Base-by-base conservation (phyloP, 37 sponge, comb jelly and placozoan genomes). In the Beroe forskalii region DNA sequence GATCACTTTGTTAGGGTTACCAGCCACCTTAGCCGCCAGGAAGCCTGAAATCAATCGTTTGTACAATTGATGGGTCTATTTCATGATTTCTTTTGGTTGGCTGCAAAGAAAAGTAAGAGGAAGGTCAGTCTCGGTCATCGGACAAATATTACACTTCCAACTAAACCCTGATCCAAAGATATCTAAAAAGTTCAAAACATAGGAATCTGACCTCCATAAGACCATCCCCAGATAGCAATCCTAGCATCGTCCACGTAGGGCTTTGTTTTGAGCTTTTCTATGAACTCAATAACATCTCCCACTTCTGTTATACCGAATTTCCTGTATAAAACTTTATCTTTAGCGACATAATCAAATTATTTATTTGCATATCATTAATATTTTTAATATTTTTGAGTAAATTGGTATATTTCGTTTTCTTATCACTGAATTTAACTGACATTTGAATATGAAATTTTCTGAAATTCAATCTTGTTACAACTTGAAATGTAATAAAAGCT, bases 201-300 rank as follows among this genome's bases (percentile, higher is more conserved):
- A n/a, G n/a, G 12, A 48, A 6, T 48, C 55, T 4, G 40, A 80
- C 86, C 86, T 44, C 86, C 86, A 25, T 80, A 80, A 43, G 86
- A 80, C 86, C 86, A 80, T 0, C 86, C 86, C 86, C 86, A 80
- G 27, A 80, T 80, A 80, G 86, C 86, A 44, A 80, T 80, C 32
- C 86, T 41, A 22, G 86, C 86, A 43, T 80, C 86, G 60, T 80
- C 86, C n/a, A 80, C 60, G 60, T 80, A 80, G 25, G 20, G 44
- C 2, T 80, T 38, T 28, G 28, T 32, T 19, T 30, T 80, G 1
- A 80, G 22, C 55, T n/a, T 80, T 38, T 80, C 55, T 24, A 80
- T 43, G 86, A 80, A 80, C 9, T 41, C 86, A 6, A 80, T 12
- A 14, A 37, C 35, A 25, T 80, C 86, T 22, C 35, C 86, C 86